Conservation (phyloP, 2,113 vertebrate genomes). For the Daubentonia madagascariensis region DNA sequence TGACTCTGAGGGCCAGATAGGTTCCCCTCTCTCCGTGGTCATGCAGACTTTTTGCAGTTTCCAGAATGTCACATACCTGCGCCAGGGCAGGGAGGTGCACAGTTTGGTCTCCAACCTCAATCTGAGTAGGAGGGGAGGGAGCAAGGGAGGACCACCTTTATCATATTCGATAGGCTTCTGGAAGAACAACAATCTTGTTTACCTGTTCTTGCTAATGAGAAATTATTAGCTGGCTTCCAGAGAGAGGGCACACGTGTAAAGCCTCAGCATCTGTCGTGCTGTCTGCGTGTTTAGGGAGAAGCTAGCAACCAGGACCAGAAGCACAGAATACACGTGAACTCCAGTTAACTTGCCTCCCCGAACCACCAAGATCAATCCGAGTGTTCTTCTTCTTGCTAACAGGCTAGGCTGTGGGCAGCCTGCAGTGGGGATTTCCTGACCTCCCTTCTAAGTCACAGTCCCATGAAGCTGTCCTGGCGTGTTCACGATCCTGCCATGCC, state of each 20-base stretch:
- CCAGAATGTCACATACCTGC: not conserved
- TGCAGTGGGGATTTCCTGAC: fast-evolving
- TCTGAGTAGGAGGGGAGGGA: not conserved
- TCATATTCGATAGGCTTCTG: not conserved
- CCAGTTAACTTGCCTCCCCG: not conserved
- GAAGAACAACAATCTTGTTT: not conserved
- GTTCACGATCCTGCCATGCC: no score
- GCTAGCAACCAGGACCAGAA: not conserved
- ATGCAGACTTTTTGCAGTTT: not conserved
- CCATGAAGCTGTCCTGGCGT: not conserved
- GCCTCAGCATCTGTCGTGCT: not conserved
- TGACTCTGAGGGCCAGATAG: not conserved
- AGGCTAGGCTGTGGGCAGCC: not conserved
- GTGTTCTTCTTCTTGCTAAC: not conserved
- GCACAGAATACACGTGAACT: not conserved
- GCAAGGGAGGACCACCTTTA: not conserved
- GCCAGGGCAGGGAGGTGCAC: not conserved
- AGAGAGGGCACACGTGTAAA: not conserved
- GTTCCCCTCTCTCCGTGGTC: not conserved
- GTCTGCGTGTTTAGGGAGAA: not conserved
- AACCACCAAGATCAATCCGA: not conserved
- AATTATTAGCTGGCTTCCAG: not conserved
- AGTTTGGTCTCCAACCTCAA: not conserved
- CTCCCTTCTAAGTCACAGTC: not conserved
- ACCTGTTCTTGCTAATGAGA: not conserved